Percentiles rank a stretch among this genome's conserved stretches.
These are phyloP conservation scores for Adelges cooleyi DNA, from an alignment of 1,140 invertebrate genomes.

Conservation along the genomic window DNA sequence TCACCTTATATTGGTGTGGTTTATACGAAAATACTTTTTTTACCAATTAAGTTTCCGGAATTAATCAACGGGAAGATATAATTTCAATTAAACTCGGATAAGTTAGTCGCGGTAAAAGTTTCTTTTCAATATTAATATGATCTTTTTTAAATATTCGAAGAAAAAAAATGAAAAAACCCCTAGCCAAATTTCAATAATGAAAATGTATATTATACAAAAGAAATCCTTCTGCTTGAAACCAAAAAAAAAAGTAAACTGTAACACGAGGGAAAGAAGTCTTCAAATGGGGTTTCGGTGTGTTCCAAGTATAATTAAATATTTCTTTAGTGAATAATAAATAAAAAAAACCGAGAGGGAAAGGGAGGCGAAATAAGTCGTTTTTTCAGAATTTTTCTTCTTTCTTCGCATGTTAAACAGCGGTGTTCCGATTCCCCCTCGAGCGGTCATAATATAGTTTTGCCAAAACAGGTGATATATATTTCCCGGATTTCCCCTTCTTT, in stretches of 20 bases:
- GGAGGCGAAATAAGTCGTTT: background rate
- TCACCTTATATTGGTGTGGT: too few species aligned
- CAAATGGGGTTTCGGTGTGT: background rate
- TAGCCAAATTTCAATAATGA: too few species aligned
- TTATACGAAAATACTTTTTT: too few species aligned
- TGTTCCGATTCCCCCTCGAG: background rate
- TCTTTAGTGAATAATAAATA: background rate
- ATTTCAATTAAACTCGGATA: too few species aligned
- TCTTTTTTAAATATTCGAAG: too few species aligned
- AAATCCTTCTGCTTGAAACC: background rate
- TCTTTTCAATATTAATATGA: too few species aligned
- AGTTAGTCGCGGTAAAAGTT: too few species aligned
- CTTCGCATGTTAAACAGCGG: too few species aligned
- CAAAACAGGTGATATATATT: constrained; percentile 1
- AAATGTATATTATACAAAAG: background rate
- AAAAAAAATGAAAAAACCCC: too few species aligned
- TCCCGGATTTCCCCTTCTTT: background rate
- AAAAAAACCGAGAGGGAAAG: background rate
- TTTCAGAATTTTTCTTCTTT: too few species aligned
- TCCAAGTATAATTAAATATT: background rate
- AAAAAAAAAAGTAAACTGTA: background rate
- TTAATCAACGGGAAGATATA: too few species aligned
- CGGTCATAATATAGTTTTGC: constrained; percentile 8
- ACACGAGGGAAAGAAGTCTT: background rate
- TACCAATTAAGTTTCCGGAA: too few species aligned